Base-by-base conservation (phyloP, 2,888 invertebrate species). In the Polyommatus icarus region DNA sequence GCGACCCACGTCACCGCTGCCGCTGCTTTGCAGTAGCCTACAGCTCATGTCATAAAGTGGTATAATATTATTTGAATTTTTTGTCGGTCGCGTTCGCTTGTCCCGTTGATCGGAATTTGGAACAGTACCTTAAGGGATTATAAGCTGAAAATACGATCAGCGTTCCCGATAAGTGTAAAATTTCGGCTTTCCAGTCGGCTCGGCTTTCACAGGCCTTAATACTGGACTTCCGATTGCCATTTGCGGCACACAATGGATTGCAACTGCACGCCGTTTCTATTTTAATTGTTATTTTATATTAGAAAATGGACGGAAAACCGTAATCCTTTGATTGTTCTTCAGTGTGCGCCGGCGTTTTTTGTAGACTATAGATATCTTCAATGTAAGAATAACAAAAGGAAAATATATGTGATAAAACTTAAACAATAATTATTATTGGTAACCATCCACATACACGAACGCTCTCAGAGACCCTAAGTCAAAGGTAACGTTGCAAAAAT, bases 141-240 rank as follows among this genome's bases (percentile, higher is more conserved):
- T 59, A 20, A 15, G 29, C 67, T 15, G 67, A 67, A 61, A 77
- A 77, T 32, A 18, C 50, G 40, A 71, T 18, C 29, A 54, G 24
- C 71, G n/a, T 54, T 8, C 12, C 12, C 15, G 67, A 67, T 50
- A 40, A 24, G 71, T 18, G 7, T n/a, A 32, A 71, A 71, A 54
- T 71, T 71, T 72, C 71, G 29, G 32, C 54, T 78, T 76, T 67
- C 32, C 71, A 3, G 40, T 54, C 20, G 36, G 61, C 24, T 46
- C 20, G 71, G 57, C 57, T 71, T 77, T 77, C 57, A 78, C 77
- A 72, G 80, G 77, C 78, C 86, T 83, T 82, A 91, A 91, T 90
- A 84, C 86, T 83, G 83, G 80, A 87, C 86, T 88, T 87, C 86
- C 86, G 87, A 87, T 87, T 82, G 76, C 77, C 79, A 75, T 75